Evolutionary conservation across 2,113 vertebrate species (phyloP).

Genomic region (Misgurnus mizolepis): DNA sequence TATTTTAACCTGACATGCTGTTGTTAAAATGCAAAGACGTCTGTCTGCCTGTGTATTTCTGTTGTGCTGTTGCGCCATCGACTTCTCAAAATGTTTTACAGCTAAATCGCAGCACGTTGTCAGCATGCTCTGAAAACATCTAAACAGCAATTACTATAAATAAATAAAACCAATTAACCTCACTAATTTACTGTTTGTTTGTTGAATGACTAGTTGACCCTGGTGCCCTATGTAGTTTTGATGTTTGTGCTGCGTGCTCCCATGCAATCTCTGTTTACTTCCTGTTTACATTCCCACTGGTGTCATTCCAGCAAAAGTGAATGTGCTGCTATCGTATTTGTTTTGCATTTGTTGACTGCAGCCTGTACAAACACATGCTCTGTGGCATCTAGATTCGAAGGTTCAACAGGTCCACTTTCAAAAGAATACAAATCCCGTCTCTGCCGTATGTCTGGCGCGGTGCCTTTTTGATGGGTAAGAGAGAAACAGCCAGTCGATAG

Average conservation of each 20-base stretch:
- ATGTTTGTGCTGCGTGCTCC: neutral
- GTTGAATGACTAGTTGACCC: no score
- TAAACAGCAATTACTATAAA: no score
- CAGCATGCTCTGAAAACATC: no score
- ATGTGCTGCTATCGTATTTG: conserved; percentile 5
- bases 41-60: no score
- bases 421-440: conserved; percentile 29
- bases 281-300: conserved; percentile 11
- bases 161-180: no score
- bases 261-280: conserved; percentile 7
- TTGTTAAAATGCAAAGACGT: no score
- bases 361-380: neutral
- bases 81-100: no score
- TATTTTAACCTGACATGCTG: no score
- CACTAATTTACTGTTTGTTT: no score
- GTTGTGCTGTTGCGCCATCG: no score
- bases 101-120: no score
- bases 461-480: conserved; percentile 12
- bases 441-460: neutral
- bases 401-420: conserved; percentile 25
- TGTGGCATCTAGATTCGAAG: neutral
- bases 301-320: conserved; percentile 15
- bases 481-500: conserved; percentile 25
- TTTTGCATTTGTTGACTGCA: conserved; percentile 23
- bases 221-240: neutral